These are phyloP conservation scores for Polymixis lichenea DNA, from an alignment of 2,888 invertebrate species.

Conservation along the genomic window DNA sequence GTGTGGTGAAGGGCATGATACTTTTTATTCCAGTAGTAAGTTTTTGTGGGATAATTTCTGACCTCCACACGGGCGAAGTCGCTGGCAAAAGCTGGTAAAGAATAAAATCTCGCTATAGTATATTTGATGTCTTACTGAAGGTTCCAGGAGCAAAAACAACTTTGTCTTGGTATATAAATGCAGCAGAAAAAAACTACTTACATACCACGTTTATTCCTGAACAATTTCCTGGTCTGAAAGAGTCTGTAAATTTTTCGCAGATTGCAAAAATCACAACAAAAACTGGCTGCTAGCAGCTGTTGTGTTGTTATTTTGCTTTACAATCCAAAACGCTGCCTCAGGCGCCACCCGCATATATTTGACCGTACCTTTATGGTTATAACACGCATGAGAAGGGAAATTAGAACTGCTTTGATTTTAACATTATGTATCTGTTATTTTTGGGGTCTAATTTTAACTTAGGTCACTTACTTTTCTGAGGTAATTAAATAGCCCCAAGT, in stretches of 20 bases:
- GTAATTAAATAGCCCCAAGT: neutral
- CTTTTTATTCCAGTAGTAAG: too few relatives aligned
- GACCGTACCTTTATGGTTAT: conserved; percentile 19
- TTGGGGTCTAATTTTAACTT: neutral
- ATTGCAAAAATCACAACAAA: conserved; percentile 55
- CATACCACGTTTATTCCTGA: conserved; percentile 7
- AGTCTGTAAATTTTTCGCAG: conserved; percentile 51
- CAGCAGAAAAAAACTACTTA: neutral
- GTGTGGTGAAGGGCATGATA: too few relatives aligned
- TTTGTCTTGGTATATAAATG: conserved; percentile 5
- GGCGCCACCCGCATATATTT: conserved; percentile 28
- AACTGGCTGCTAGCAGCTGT: conserved; percentile 36
- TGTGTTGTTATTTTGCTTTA: conserved; percentile 57
- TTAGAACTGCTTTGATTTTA: conserved; percentile 26
- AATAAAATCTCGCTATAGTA: too few relatives aligned
- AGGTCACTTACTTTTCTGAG: neutral
- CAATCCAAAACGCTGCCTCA: conserved; percentile 31
- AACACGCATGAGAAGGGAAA: neutral
- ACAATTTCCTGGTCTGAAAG: conserved; percentile 21
- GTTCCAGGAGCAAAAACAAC: neutral
- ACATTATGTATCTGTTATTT: conserved; percentile 7
- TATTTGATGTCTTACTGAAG: neutral
- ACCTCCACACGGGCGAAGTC: too few relatives aligned
- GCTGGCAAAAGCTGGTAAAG: neutral
- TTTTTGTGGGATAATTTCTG: too few relatives aligned